Base-by-base conservation (phyloP, 2,113 vertebrate genomes). In the Python bivittatus region DNA sequence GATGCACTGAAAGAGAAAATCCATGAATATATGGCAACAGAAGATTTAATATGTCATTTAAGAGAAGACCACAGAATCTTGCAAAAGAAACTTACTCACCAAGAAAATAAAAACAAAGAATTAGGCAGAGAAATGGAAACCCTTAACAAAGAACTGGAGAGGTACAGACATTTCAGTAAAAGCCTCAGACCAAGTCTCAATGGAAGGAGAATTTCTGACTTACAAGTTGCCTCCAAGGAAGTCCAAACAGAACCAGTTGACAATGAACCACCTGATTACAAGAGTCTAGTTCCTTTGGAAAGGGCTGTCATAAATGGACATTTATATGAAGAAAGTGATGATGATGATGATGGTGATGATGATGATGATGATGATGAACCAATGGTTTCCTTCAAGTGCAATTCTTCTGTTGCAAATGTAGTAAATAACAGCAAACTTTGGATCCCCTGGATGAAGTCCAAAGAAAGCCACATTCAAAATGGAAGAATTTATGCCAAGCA, bases 1-100 rank as follows among this genome's bases (percentile, higher is more conserved):
- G 98, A 98, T 90, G 98, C 98, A 93, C 97, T 99, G 85, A 99
- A 99, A 96, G 99, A 99, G 95, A 99, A 99, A 96, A 98, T 99
- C 95, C 98, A 99, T 52, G 98, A 99, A 86, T 99, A 98, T 60
- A 98, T 98, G 98, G 98, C 98, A 93, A 98, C 98, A 25, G 99
- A 99, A 94, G 98, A 99, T 88, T 97, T 98, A 3, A 98, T 99
- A 58, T 98, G 98, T 93, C 98, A 98, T 72, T 97, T 99, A 95
- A 98, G 98, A 94, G 98, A 98, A 56, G 99, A 99, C 93, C 98
- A 99, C 52, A 98, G 98, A 0, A 92, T 98, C 79, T 96, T 99
- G 94, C 99, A 99, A 90, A 98, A 98, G 93, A 99, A 99, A 95
- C 98, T 99, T 83, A 98, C 97, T 89, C 99, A 99, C 94, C 99